A percentile compares a stretch with the other conserved stretches of the same genome.
Evolutionary conservation across 2,113 vertebrate species (phyloP).

Genomic region (Cheilinus undulatus): DNA sequence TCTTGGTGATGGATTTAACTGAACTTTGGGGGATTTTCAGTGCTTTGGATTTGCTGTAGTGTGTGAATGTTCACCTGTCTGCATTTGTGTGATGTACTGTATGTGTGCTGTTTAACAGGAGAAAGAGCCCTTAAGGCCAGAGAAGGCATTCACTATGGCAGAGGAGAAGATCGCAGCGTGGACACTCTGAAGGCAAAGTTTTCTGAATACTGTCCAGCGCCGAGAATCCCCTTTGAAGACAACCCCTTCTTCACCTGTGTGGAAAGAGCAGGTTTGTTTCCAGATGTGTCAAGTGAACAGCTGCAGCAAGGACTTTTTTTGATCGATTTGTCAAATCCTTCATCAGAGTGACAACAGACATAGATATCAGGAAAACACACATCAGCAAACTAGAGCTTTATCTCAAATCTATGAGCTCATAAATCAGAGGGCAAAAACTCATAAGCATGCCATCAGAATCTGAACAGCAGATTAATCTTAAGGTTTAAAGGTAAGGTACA

Average conservation of each 20-base stretch:
- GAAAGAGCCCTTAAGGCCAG: conserved; percentile 67
- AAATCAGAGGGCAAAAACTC: no score
- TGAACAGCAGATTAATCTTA: no score
- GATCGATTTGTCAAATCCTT: neutral
- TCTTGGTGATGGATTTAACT: no score
- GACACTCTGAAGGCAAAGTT: conserved; percentile 79
- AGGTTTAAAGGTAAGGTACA: neutral
- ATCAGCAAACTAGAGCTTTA: neutral
- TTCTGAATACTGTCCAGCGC: conserved; percentile 73
- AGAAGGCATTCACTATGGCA: conserved; percentile 61
- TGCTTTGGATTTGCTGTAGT: no score
- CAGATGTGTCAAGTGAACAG: conserved; percentile 1
- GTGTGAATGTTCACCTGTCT: no score
- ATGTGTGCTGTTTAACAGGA: conserved; percentile 61
- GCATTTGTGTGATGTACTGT: no score
- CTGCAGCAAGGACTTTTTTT: neutral
- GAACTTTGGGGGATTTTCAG: no score
- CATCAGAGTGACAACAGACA: neutral
- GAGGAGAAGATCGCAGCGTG: conserved; percentile 63
- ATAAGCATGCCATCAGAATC: no score
- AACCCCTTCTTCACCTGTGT: conserved; percentile 86
- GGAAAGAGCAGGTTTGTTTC: conserved; percentile 71
- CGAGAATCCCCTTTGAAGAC: conserved; percentile 68
- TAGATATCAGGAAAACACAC: neutral
- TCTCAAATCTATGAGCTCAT: neutral